Conservation (phyloP, 2,888 invertebrate species). For the Andrena bicolor region DNA sequence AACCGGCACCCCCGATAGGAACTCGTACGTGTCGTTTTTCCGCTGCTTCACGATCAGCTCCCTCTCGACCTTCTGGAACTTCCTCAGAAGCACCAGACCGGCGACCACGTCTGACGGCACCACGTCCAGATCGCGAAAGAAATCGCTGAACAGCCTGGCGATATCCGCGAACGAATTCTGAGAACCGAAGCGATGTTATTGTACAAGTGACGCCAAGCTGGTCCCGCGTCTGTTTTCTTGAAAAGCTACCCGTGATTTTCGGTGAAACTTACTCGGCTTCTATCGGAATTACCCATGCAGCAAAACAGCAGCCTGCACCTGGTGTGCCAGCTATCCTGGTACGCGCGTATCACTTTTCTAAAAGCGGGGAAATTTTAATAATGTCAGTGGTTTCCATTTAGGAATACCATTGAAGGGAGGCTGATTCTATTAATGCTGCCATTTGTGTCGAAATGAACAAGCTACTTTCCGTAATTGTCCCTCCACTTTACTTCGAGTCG, state of each 20-base stretch:
- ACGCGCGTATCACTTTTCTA: constrained; percentile 94
- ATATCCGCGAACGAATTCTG: constrained; percentile 95
- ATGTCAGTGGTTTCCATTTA: not conserved
- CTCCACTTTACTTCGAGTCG: too few species aligned
- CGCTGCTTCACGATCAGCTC: constrained; percentile 91
- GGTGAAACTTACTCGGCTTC: constrained; percentile 87
- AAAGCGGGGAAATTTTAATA: constrained; percentile 70
- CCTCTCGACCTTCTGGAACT: constrained; percentile 92
- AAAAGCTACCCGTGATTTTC: not conserved
- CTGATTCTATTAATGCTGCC: too few species aligned
- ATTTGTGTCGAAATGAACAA: too few species aligned
- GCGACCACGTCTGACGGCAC: constrained; percentile 95
- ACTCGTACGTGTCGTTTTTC: constrained; percentile 93
- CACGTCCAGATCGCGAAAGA: constrained; percentile 95
- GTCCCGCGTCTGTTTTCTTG: not conserved
- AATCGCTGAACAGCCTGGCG: constrained; percentile 93
- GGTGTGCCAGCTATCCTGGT: constrained; percentile 95
- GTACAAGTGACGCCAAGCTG: not conserved
- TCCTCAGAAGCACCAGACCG: constrained; percentile 91
- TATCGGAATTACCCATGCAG: constrained; percentile 92
- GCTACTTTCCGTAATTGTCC: too few species aligned
- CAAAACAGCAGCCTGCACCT: constrained; percentile 93
- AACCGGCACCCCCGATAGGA: constrained; percentile 93
- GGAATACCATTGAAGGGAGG: too few species aligned
- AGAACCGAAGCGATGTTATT: constrained; percentile 28